Evolutionary conservation across 2,113 vertebrate genomes (phyloP).

Genomic region (Dendrocopos noguchii): DNA sequence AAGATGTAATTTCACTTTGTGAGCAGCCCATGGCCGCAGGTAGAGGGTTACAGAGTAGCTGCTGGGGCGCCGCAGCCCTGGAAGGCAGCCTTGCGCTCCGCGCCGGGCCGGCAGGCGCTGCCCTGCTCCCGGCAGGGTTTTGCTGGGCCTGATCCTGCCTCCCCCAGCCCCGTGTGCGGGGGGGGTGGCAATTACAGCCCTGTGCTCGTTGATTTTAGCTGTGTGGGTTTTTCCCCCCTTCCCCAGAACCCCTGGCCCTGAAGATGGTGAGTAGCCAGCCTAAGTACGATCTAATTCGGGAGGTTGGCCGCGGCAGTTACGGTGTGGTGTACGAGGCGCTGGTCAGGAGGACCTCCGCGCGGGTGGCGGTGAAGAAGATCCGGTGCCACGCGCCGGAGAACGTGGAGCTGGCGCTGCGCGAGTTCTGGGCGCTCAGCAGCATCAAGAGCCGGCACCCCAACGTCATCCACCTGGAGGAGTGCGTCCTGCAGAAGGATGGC

Average conservation of each 20-base stretch:
- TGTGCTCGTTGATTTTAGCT: constrained; percentile 32
- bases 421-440: constrained; percentile 99
- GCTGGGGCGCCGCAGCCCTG: neutral
- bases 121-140: neutral
- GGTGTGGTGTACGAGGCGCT: constrained; percentile 98
- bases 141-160: neutral
- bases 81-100: accelerated
- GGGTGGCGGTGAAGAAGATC: constrained; percentile 97
- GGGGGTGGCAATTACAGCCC: constrained; percentile 4
- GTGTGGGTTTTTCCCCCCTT: constrained; percentile 71
- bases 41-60: neutral
- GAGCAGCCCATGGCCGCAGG: neutral
- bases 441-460: constrained; percentile 98
- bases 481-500: constrained; percentile 93
- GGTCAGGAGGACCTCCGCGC: constrained; percentile 88
- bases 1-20: neutral
- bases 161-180: neutral
- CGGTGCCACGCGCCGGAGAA: constrained; percentile 97
- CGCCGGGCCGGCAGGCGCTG: neutral
- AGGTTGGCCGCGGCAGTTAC: constrained; percentile 98
- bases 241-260: constrained; percentile 80
- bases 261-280: constrained; percentile 99
- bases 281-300: constrained; percentile 98
- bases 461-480: constrained; percentile 97
- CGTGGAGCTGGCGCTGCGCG: constrained; percentile 94